Base-by-base conservation (phyloP, 1,140 invertebrate species). In the Cephus cinctus region DNA sequence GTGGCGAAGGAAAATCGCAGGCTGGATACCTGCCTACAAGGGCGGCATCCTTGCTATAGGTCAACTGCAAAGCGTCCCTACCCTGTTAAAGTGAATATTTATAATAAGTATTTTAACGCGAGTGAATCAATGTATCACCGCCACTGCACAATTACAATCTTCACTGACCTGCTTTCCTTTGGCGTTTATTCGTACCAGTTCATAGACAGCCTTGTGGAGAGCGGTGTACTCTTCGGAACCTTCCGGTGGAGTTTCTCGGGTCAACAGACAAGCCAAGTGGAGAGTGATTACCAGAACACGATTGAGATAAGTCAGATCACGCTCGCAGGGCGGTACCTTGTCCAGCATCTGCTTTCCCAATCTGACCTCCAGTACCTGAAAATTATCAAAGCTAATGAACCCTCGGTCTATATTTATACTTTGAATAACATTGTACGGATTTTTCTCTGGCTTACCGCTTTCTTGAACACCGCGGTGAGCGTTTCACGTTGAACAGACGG, bases 211-310 rank as follows among this genome's bases (percentile, higher is more conserved):
- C 57, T 75, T 73, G 58, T 87, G 79, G 22, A 88, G 80, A 22
- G 79, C 69, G 39, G 67, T 69, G 16, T 79, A 77, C 27, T 83
- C 77, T 1, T 80, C 71, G 8, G 80, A 72, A 34, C 71, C 73
- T 49, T 80, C 76, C 16, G 69, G 50, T 44, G 82, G 61, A 59
- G 73, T 56, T 79, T 80, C 40, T 76, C 80, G 82, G 18, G 89
- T 85, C 54, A 90, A 77, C 14, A 94, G 70, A 57, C 86, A 88
- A 15, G 87, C 86, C 40, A 92, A 73, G 61, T 95, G 90, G 47
- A 96, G 77, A 4, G 90, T 86, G 56, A 94, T 92, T n/a, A 93
- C 83, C 47, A 96, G 74, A 19, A 92, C 86, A 54, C 90, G 81
- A 60, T 92, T 90, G 31, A 95, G 80, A 48, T 89, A 86, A 20